phyloP scores from a whole-genome alignment of 2,888 invertebrate species.

The Synanthedon andrenaeformis region DNA sequence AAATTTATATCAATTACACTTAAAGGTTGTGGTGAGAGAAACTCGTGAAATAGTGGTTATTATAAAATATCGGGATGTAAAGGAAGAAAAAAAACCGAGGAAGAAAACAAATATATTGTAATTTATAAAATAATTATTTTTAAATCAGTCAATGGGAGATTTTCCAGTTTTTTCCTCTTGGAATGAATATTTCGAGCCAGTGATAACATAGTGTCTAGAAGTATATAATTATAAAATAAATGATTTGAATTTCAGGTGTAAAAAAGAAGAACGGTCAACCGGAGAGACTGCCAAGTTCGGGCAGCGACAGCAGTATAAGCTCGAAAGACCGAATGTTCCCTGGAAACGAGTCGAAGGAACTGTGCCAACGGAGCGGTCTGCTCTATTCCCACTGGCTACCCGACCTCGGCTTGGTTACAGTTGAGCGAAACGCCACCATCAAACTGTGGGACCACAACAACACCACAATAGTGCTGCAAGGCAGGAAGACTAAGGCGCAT shows the following conservation, averaged over 20 bases:
- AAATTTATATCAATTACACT: too few species aligned
- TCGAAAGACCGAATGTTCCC: constrained; percentile 35
- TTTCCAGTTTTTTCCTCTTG: too few species aligned
- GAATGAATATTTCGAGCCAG: too few species aligned
- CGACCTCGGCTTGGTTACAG: constrained; percentile 40
- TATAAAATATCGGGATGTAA: too few species aligned
- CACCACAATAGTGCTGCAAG: constrained; percentile 33
- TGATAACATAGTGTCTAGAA: too few species aligned
- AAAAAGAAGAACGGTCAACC: constrained; percentile 32
- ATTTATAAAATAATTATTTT: too few species aligned
- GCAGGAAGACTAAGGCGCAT: constrained; percentile 35
- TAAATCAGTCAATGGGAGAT: too few species aligned
- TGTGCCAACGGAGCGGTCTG: constrained; percentile 32
- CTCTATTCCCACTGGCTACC: constrained; percentile 46
- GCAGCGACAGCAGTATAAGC: constrained; percentile 38
- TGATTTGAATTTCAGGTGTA: constrained; percentile 21
- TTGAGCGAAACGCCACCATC: constrained; percentile 47
- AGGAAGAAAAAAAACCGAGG: too few species aligned
- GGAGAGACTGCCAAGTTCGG: constrained; percentile 36
- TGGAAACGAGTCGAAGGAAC: constrained; percentile 28
- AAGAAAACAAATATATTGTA: too few species aligned
- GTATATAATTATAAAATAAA: too few species aligned
- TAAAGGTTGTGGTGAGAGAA: too few species aligned
- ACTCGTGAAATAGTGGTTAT: too few species aligned
- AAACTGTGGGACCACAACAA: constrained; percentile 49